These are phyloP conservation scores for Aethes cnicana DNA, from an alignment of 2,888 invertebrate species.

Conservation along the genomic window DNA sequence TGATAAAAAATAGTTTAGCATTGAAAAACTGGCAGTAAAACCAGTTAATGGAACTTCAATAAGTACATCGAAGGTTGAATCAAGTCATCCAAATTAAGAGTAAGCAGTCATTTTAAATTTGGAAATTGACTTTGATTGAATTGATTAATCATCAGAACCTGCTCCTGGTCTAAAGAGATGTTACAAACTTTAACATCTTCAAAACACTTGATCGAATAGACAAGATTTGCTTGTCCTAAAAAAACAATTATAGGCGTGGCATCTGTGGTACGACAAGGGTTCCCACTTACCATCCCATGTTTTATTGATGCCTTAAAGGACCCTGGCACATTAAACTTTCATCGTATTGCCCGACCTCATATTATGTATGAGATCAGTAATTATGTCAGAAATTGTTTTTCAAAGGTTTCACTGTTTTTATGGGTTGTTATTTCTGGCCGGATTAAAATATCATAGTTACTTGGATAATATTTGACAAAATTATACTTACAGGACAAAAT, in stretches of 20 bases:
- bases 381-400: conserved; percentile 28
- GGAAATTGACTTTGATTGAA: too few relatives aligned
- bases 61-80: too few relatives aligned
- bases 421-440: background rate
- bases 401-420: background rate
- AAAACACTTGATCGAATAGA: background rate
- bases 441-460: background rate
- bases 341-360: conserved; percentile 49
- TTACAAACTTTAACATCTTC: too few relatives aligned
- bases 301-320: conserved; percentile 58
- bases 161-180: too few relatives aligned
- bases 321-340: conserved; percentile 63
- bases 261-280: conserved; percentile 56
- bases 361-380: conserved; percentile 38
- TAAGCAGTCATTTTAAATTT: too few relatives aligned
- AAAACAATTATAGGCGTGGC: conserved; percentile 42
- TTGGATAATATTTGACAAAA: too few relatives aligned
- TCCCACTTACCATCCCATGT: conserved; percentile 67
- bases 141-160: too few relatives aligned
- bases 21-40: too few relatives aligned
- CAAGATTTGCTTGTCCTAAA: conserved; percentile 37
- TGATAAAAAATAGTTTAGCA: too few relatives aligned
- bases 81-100: too few relatives aligned
- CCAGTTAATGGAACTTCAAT: too few relatives aligned
- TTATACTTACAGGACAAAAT: too few relatives aligned